phyloP scores from a whole-genome alignment of 1,140 invertebrate genomes.

The Spodoptera frugiperda region DNA sequence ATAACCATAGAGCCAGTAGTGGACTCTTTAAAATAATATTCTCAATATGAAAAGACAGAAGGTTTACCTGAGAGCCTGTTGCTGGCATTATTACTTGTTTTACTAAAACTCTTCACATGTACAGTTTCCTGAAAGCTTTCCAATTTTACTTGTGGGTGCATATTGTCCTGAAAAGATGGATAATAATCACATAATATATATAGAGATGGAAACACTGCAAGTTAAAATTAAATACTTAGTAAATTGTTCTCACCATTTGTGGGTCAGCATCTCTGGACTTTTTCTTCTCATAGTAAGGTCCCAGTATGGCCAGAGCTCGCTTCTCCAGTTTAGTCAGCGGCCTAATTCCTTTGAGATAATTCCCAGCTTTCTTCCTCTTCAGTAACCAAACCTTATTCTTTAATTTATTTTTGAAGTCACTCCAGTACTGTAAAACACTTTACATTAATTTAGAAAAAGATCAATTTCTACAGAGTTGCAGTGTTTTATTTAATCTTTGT shows the following conservation, averaged over 20 bases:
- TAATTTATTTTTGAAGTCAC: conserved; percentile 75
- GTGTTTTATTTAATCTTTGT: too few species aligned
- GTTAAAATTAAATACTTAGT: background rate
- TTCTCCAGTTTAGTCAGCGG: conserved; percentile 71
- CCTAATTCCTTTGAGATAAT: conserved; percentile 48
- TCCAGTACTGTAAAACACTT: conserved; percentile 67
- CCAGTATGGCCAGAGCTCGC: conserved; percentile 65
- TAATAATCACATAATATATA: too few species aligned
- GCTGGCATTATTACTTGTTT: conserved; percentile 51
- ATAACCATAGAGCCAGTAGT: too few species aligned
- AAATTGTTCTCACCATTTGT: background rate
- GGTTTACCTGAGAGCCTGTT: conserved; percentile 63
- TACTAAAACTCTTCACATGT: conserved; percentile 7
- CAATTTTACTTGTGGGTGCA: conserved; percentile 62
- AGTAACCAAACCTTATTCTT: conserved; percentile 67
- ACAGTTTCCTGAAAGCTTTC: conserved; percentile 50
- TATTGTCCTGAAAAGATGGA: conserved; percentile 51
- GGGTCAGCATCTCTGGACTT: background rate
- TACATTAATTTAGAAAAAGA: background rate
- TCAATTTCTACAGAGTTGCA: too few species aligned
- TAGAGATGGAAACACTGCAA: too few species aligned
- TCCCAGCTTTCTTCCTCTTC: conserved; percentile 57
- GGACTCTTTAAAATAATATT: too few species aligned
- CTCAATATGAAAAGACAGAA: background rate
- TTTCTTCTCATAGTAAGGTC: conserved; percentile 66